phyloP scores from a whole-genome alignment of 2,113 vertebrate species.

The Mobula birostris region DNA sequence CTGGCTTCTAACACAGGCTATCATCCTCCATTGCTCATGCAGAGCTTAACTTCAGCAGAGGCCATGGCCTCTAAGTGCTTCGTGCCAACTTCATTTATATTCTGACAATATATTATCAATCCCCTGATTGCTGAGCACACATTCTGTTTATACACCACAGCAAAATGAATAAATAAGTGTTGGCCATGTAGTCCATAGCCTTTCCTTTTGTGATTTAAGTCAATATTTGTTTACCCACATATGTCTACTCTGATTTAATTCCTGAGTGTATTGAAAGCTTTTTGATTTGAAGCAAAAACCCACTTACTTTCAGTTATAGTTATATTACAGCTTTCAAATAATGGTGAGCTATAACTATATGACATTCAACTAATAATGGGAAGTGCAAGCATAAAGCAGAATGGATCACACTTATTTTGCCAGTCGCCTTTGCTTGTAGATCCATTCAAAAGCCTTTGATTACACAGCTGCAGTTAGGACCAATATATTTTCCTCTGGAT shows the following conservation, averaged over 20 bases:
- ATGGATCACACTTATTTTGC: neutral
- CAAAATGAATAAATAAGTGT: slow-evolving; percentile 39
- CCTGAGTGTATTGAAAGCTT: slow-evolving; percentile 16
- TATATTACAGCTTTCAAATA: slow-evolving; percentile 19
- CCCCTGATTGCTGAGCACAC: slow-evolving; percentile 49
- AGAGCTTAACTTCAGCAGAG: slow-evolving; percentile 24
- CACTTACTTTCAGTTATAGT: neutral
- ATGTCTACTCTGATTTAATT: slow-evolving; percentile 21
- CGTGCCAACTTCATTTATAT: slow-evolving; percentile 37
- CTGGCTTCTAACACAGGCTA: neutral
- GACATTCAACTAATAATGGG: neutral
- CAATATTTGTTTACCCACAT: slow-evolving; percentile 50
- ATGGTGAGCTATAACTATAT: slow-evolving; percentile 10
- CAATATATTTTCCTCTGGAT: neutral
- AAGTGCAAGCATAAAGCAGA: neutral
- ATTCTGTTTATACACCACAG: slow-evolving; percentile 48
- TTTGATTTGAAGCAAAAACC: slow-evolving; percentile 7
- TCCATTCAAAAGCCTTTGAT: slow-evolving; percentile 5
- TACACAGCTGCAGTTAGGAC: slow-evolving; percentile 33
- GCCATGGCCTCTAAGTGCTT: slow-evolving; percentile 1
- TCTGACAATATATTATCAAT: slow-evolving; percentile 35
- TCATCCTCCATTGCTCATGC: slow-evolving; percentile 8
- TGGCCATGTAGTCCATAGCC: slow-evolving; percentile 46
- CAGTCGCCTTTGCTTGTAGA: neutral
- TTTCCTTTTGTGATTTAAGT: slow-evolving; percentile 51